Conservation (phyloP, 2,113 vertebrate genomes). For the Hydrolagus affinis region DNA sequence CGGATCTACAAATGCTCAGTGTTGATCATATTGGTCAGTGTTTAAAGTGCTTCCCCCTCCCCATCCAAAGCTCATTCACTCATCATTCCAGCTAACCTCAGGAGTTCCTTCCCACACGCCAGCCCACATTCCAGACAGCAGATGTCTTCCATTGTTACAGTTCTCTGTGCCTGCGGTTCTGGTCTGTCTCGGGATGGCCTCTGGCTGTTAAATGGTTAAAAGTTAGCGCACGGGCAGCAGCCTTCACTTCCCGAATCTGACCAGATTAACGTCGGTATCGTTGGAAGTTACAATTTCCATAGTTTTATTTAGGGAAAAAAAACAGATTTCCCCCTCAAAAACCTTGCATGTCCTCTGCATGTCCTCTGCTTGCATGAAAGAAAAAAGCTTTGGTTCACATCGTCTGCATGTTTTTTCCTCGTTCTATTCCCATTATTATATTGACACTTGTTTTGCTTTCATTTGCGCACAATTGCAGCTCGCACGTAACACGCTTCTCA, state of each 20-base stretch:
- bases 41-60: no score
- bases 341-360: no score
- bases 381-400: no score
- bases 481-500: background rate
- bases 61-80: background rate
- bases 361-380: slow-evolving; percentile 23
- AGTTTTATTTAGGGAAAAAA: slow-evolving; percentile 8
- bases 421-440: no score
- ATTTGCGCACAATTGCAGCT: background rate
- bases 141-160: background rate
- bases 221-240: background rate
- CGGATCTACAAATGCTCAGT: no score
- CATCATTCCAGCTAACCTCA: no score
- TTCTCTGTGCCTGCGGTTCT: background rate
- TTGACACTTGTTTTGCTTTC: background rate
- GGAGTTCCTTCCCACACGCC: background rate
- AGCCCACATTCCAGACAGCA: background rate
- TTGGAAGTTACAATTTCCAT: slow-evolving; percentile 25
- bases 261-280: slow-evolving; percentile 19
- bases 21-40: no score
- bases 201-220: slow-evolving; percentile 26
- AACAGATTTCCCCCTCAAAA: slow-evolving; percentile 14
- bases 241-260: slow-evolving; percentile 14
- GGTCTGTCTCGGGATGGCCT: background rate
- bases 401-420: no score